Evolutionary conservation across 1,140 invertebrate genomes (phyloP).

Genomic region (Drosophila pruinosa): DNA sequence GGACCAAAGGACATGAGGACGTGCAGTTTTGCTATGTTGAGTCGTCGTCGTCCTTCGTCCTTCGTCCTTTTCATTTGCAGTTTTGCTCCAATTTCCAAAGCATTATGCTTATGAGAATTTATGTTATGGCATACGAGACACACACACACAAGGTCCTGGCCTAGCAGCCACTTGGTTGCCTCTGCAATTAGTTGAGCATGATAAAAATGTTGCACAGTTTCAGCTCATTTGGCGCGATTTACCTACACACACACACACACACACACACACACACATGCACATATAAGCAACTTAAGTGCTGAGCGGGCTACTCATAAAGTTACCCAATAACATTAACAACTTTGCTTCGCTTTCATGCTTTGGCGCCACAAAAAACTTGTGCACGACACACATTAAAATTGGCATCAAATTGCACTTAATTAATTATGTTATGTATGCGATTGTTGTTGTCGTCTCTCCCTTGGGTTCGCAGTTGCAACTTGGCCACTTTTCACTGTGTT

Average conservation of each 20-base stretch:
- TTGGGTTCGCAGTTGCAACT: neutral
- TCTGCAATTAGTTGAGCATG: conserved; percentile 70
- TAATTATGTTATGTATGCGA: conserved; percentile 73
- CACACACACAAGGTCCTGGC: conserved; percentile 33
- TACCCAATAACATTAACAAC: conserved; percentile 43
- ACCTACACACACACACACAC: conserved; percentile 38
- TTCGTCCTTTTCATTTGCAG: conserved; percentile 18
- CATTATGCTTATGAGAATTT: conserved; percentile 81
- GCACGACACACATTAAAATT: neutral
- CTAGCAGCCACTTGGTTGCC: neutral
- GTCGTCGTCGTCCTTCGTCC: neutral
- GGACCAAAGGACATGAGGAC: too few relatives aligned
- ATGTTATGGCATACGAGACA: conserved; percentile 56
- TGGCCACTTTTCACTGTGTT: neutral
- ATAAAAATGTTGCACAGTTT: conserved; percentile 62
- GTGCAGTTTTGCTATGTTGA: conserved; percentile 14
- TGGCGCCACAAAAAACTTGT: conserved; percentile 14
- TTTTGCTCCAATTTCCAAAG: conserved; percentile 76
- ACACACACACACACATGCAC: conserved; percentile 10
- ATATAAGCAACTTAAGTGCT: neutral
- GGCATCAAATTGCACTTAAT: conserved; percentile 62
- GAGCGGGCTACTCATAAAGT: conserved; percentile 45
- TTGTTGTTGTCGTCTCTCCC: conserved; percentile 17
- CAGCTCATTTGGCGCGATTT: conserved; percentile 66
- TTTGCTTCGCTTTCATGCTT: conserved; percentile 32